Conservation (phyloP, 2,113 vertebrate genomes). For the Procavia capensis region DNA sequence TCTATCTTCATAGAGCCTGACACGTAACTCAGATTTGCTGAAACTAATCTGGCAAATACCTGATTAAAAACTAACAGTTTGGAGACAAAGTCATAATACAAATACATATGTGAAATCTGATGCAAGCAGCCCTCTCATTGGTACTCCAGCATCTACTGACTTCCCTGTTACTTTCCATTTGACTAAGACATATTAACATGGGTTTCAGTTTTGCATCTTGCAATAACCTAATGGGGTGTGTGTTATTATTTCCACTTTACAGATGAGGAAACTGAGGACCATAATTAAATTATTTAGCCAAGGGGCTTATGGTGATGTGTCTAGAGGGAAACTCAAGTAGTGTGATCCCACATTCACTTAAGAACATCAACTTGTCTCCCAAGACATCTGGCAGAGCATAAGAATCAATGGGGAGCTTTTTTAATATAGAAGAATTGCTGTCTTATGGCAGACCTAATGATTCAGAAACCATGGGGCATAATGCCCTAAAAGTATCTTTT, state of each 20-base stretch:
- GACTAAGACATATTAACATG: rapidly evolving
- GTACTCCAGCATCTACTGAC: not conserved
- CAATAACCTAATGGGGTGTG: not conserved
- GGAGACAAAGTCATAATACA: not conserved
- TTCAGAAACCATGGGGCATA: not conserved
- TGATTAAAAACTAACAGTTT: not conserved
- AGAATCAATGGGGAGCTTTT: not conserved
- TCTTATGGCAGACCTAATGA: not conserved
- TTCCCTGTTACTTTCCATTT: not conserved
- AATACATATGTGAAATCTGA: not conserved
- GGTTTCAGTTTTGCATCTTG: not conserved
- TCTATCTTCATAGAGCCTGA: not conserved
- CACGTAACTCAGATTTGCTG: not conserved
- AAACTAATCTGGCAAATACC: not conserved
- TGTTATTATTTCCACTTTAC: not conserved
- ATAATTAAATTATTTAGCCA: not conserved
- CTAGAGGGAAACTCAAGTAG: not conserved
- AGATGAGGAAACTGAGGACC: not conserved
- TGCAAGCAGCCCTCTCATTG: no score
- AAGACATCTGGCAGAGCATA: not conserved
- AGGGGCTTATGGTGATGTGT: not conserved
- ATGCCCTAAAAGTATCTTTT: not conserved
- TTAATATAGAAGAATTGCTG: not conserved
- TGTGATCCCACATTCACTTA: not conserved
- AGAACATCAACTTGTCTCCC: not conserved